Evolutionary conservation across 53 echinoderm and acorn worm species (phyloP), one percentile per base, ranked within the genome.

Genomic region (Holothuria scabra): DNA sequence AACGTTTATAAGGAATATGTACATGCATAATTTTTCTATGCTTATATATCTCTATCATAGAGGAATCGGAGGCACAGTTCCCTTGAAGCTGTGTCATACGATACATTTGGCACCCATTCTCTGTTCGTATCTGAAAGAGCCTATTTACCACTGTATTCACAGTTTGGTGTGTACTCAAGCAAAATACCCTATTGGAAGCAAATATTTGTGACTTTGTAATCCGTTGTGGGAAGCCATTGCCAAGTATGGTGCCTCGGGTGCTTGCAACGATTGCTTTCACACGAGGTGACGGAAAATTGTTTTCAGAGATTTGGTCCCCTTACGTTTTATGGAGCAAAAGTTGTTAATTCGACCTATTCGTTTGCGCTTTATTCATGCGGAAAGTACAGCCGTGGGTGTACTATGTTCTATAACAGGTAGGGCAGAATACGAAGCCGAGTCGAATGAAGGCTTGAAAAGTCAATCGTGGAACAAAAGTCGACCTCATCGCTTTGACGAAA

Each of bases 171-270:
- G 69, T 69, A 69, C 69, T 44, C 44, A 69, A 69, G 69, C 69
- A 69, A 69, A 69, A 69, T 35, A 69, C 69, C 69, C 69, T 0
- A 69, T 69, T 69, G 69, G 69, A 69, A 69, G 69, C 69, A 69
- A 69, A 69, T 69, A 69, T 69, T 69, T 69, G 69, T 33, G 69
- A 69, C n/a, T 6, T 69, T 38, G 69, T 69, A 69, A 69, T 69
- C 69, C 69, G 69, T 35, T 69, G 69, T 69, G 69, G 69, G 69
- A 69, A 69, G 69, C 44, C 69, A 69, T 69, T 19, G 69, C 69
- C 41, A 69, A 69, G 69, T 35, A 8, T 24, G 44, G 24, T 69
- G 69, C 69, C 69, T 44, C 69, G 29, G 69, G 69, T 69, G 69
- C 37, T 69, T 19, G 23, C 21, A 35, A 69, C 69, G 18, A 69